phyloP scores from a whole-genome alignment of 1,140 invertebrate species.

The Philopotamus ludificatus region DNA sequence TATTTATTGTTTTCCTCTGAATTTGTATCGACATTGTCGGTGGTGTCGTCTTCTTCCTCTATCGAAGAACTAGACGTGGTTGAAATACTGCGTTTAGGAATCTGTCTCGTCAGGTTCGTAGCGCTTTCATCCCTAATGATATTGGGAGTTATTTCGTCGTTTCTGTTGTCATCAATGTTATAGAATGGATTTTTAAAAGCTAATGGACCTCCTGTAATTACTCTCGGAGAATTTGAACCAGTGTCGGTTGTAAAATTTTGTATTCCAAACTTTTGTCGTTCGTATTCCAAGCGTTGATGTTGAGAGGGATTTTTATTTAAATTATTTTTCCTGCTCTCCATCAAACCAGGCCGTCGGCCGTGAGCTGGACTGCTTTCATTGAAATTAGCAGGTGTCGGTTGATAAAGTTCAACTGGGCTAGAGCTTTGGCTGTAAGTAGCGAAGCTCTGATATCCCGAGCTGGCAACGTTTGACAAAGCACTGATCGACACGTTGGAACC shows the following conservation, averaged over 20 bases:
- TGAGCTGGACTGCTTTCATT: slow-evolving; percentile 38
- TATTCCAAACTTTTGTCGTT: slow-evolving; percentile 56
- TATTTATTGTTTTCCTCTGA: slow-evolving; percentile 56
- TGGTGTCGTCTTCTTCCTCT: slow-evolving; percentile 57
- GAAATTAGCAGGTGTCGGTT: slow-evolving; percentile 43
- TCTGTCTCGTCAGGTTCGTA: slow-evolving; percentile 25
- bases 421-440: slow-evolving; percentile 87
- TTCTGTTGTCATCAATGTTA: slow-evolving; percentile 62
- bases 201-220: slow-evolving; percentile 62
- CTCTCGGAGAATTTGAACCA: slow-evolving; percentile 54
- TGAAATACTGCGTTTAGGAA: slow-evolving; percentile 36
- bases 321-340: slow-evolving; percentile 45
- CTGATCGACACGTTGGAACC: slow-evolving; percentile 76
- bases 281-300: slow-evolving; percentile 56
- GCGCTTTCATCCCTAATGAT: slow-evolving; percentile 25
- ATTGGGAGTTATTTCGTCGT: slow-evolving; percentile 9
- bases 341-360: slow-evolving; percentile 14
- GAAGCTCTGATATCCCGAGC: slow-evolving; percentile 88
- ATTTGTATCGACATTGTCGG: slow-evolving; percentile 56
- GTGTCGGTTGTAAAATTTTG: slow-evolving; percentile 57
- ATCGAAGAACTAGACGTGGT: slow-evolving; percentile 57
- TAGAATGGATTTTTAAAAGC: slow-evolving; percentile 88
- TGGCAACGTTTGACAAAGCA: slow-evolving; percentile 78
- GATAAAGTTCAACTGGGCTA: slow-evolving; percentile 77
- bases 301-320: slow-evolving; percentile 56